Conservation (phyloP, 2,797 vertebrate genomes). For the Anniella stebbinsi region DNA sequence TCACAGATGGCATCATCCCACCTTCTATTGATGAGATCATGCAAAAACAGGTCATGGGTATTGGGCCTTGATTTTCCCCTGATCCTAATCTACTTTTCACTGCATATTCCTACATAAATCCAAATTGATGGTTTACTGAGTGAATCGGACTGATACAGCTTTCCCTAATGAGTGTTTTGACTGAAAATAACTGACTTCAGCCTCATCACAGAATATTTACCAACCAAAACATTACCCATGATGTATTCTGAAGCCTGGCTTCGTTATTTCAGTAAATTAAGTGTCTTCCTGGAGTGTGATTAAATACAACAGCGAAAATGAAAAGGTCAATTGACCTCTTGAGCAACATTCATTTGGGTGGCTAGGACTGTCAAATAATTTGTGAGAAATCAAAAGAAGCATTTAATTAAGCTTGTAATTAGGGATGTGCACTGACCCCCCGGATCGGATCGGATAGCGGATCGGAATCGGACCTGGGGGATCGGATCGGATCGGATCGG, state of each 20-base stretch:
- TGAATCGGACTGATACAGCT: neutral
- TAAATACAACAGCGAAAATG: slow-evolving; percentile 29
- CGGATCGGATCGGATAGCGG: too few species aligned
- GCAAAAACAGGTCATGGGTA: neutral
- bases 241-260: neutral
- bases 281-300: slow-evolving; percentile 21
- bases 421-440: too few species aligned
- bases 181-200: slow-evolving; percentile 2
- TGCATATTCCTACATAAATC: rapidly evolving
- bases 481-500: too few species aligned
- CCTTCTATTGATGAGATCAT: neutral
- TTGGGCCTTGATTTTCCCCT: neutral
- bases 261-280: slow-evolving; percentile 32
- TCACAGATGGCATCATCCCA: neutral
- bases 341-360: slow-evolving; percentile 30
- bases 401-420: slow-evolving; percentile 66
- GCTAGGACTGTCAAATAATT: slow-evolving; percentile 50
- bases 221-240: neutral
- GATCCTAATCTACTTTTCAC: neutral
- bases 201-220: neutral
- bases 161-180: neutral
- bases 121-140: neutral
- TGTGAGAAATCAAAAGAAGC: slow-evolving; percentile 42
- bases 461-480: too few species aligned
- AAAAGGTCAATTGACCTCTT: slow-evolving; percentile 42